Evolutionary conservation across 2,113 vertebrate species (phyloP).

Genomic region (Varanus salvator): DNA sequence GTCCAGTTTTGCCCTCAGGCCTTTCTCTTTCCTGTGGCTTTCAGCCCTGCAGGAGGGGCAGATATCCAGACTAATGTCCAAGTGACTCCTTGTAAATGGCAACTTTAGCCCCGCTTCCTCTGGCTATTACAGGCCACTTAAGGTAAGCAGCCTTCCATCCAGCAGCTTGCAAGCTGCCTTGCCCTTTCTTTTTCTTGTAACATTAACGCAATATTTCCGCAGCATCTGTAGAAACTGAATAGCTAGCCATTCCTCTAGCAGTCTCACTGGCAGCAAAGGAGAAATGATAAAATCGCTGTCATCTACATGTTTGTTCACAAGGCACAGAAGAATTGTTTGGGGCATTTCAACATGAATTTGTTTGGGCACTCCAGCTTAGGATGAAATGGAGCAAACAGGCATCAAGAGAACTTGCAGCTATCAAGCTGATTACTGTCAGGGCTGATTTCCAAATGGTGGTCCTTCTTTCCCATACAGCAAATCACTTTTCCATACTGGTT

Average conservation of each 20-base stretch:
- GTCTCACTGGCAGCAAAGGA: conserved; percentile 27
- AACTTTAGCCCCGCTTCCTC: conserved; percentile 30
- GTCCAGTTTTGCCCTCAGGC: conserved; percentile 2
- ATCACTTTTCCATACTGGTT: conserved; percentile 38
- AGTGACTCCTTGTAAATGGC: conserved; percentile 39
- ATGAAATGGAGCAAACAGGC: conserved; percentile 64
- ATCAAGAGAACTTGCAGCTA: conserved; percentile 58
- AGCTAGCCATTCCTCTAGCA: conserved; percentile 30
- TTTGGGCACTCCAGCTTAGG: conserved; percentile 52
- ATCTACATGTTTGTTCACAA: conserved; percentile 40
- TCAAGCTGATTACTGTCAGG: conserved; percentile 60
- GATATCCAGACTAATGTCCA: not conserved
- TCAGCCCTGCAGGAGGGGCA: conserved; percentile 23
- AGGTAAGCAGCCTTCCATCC: not conserved
- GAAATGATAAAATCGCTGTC: conserved; percentile 26
- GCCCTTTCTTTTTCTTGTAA: conserved; percentile 28
- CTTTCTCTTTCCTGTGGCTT: conserved; percentile 42
- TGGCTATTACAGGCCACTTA: conserved; percentile 45
- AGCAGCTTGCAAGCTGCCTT: conserved; percentile 2
- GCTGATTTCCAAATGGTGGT: conserved; percentile 51
- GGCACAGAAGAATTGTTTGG: conserved; percentile 56
- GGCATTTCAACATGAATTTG: conserved; percentile 39
- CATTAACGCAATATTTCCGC: conserved; percentile 43
- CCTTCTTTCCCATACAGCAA: conserved; percentile 39
- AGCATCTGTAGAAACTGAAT: conserved; percentile 27